phyloP scores from a whole-genome alignment of 2,888 invertebrate genomes.

The Drosophila melanosoma region DNA sequence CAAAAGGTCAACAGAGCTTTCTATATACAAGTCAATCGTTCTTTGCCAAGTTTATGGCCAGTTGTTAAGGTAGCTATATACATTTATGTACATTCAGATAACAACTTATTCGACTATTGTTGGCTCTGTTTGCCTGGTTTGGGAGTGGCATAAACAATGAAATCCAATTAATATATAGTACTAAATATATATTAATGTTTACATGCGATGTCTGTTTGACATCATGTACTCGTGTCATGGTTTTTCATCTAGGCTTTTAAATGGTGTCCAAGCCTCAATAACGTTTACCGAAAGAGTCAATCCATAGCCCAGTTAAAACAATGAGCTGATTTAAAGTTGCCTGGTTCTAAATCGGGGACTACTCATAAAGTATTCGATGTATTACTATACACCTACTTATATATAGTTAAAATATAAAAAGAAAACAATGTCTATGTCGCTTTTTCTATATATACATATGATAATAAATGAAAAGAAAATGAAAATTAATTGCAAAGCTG shows the following conservation, averaged over 20 bases:
- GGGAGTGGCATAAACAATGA: slow-evolving; percentile 25
- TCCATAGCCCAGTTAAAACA: slow-evolving; percentile 31
- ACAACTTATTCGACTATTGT: background rate
- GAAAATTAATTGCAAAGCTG: slow-evolving; percentile 3
- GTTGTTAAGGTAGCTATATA: background rate
- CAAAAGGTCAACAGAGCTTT: slow-evolving; percentile 14
- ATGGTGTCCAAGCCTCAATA: slow-evolving; percentile 8
- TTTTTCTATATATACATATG: slow-evolving; percentile 66
- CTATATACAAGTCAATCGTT: slow-evolving; percentile 14
- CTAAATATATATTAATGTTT: slow-evolving; percentile 22
- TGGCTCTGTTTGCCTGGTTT: background rate
- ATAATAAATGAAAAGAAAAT: slow-evolving; percentile 59
- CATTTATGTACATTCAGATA: background rate
- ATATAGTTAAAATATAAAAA: slow-evolving; percentile 33
- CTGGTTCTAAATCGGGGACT: slow-evolving; percentile 43
- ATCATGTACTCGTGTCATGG: slow-evolving; percentile 21
- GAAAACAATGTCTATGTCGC: slow-evolving; percentile 70
- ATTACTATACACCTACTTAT: slow-evolving; percentile 44
- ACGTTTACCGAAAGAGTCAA: slow-evolving; percentile 17
- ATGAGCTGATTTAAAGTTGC: slow-evolving; percentile 29
- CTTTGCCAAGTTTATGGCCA: background rate
- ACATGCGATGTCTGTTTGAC: slow-evolving; percentile 45
- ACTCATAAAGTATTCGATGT: slow-evolving; percentile 45
- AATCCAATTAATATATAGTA: slow-evolving; percentile 27
- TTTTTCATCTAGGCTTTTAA: slow-evolving; percentile 9